These are phyloP conservation scores for Cephalopterus ornatus DNA, from an alignment of 2,113 vertebrate genomes.

Conservation along the genomic window DNA sequence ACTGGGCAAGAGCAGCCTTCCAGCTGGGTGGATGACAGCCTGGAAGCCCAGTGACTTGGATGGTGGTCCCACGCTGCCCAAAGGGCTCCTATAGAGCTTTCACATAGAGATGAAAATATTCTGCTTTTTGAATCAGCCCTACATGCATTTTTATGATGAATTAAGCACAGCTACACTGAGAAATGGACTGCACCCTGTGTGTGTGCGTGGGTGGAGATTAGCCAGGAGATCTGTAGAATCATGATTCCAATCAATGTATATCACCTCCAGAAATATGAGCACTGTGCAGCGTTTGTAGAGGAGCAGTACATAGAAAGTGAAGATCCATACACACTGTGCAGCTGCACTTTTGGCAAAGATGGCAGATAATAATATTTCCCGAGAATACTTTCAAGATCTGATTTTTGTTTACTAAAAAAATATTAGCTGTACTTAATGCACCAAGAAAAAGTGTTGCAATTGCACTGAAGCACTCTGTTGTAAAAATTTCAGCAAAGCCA, in stretches of 20 bases:
- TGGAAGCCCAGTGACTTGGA: neutral
- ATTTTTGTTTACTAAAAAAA: neutral
- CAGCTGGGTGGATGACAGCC: neutral
- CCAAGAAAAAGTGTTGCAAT: neutral
- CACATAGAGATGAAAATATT: neutral
- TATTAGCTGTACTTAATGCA: neutral
- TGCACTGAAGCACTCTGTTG: neutral
- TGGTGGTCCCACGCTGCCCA: neutral
- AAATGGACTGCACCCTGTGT: neutral
- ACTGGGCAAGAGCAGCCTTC: neutral
- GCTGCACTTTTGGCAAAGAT: neutral
- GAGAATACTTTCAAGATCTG: neutral
- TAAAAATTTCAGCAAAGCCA: neutral
- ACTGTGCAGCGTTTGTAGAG: neutral
- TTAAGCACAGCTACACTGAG: neutral
- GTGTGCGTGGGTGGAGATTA: neutral
- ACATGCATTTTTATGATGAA: neutral
- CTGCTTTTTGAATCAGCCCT: neutral
- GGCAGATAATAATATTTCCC: neutral
- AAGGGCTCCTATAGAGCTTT: neutral
- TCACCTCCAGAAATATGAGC: neutral
- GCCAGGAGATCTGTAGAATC: neutral
- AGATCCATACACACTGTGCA: neutral
- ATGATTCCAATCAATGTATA: neutral
- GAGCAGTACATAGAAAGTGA: neutral